Percentiles rank a stretch among this genome's conserved stretches.
These are phyloP conservation scores for Falco naumanni DNA, from an alignment of 2,797 vertebrate genomes.

Conservation along the genomic window DNA sequence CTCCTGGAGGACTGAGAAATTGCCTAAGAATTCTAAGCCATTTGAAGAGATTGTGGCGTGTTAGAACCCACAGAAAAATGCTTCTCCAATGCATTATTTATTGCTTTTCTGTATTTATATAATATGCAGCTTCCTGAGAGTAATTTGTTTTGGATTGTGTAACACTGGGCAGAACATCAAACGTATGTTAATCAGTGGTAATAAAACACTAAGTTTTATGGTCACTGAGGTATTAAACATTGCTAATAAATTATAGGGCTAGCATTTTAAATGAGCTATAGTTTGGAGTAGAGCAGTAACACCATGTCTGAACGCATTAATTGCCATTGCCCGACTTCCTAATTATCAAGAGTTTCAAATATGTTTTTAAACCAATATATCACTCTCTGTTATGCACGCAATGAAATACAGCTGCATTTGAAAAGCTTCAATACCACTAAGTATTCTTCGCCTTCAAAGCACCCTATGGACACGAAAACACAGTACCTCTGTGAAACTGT, in stretches of 20 bases:
- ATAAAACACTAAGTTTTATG: conserved; percentile 82
- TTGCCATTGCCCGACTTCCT: conserved; percentile 72
- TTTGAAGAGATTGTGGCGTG: conserved; percentile 67
- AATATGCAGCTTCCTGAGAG: conserved; percentile 85
- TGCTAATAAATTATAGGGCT: conserved; percentile 84
- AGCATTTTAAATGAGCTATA: conserved; percentile 79
- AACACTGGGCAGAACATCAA: conserved; percentile 87
- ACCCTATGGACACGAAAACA: neutral
- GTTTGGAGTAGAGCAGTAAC: conserved; percentile 72
- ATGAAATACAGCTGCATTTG: conserved; percentile 36
- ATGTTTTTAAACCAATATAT: conserved; percentile 32
- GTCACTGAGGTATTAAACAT: conserved; percentile 86
- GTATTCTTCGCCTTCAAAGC: conserved; percentile 39
- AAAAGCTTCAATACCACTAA: neutral
- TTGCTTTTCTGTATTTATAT: conserved; percentile 84
- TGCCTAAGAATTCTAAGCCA: conserved; percentile 36
- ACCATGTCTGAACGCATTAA: conserved; percentile 72
- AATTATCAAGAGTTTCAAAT: conserved; percentile 74
- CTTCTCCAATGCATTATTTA: conserved; percentile 81
- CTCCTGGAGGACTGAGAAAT: neutral
- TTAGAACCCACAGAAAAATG: conserved; percentile 76
- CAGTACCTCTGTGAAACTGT: neutral
- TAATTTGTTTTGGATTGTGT: conserved; percentile 86
- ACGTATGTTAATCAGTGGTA: conserved; percentile 82
- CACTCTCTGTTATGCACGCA: neutral